These are phyloP conservation scores for Carabus problematicus DNA, from an alignment of 2,888 invertebrate genomes.

Conservation along the genomic window DNA sequence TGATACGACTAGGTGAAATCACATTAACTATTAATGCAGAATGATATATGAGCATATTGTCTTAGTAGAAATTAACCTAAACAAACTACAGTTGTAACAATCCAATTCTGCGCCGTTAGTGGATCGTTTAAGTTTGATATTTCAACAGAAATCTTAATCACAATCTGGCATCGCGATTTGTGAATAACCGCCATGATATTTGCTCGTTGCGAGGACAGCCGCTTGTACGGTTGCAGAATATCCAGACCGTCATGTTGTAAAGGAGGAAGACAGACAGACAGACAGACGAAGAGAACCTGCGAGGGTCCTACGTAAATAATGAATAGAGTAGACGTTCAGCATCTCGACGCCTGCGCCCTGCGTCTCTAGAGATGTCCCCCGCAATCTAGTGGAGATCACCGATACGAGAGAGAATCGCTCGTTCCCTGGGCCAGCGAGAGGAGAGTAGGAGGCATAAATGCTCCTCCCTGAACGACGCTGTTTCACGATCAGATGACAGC, in stretches of 20 bases:
- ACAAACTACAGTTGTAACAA: too few relatives aligned
- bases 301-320: conserved; percentile 21
- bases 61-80: too few relatives aligned
- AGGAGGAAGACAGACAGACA: conserved; percentile 8
- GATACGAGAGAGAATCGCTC: too few relatives aligned
- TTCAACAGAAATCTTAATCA: conserved; percentile 37
- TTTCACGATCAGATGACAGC: conserved; percentile 35
- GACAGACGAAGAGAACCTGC: neutral
- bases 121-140: conserved; percentile 18
- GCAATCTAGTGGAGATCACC: conserved; percentile 18
- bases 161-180: conserved; percentile 34
- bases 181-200: conserved; percentile 38
- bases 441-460: neutral
- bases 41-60: too few relatives aligned
- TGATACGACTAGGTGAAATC: too few relatives aligned
- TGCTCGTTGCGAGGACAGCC: conserved; percentile 17
- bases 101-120: too few relatives aligned
- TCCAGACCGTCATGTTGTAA: conserved; percentile 10
- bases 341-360: conserved; percentile 9
- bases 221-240: neutral
- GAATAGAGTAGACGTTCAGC: conserved; percentile 21
- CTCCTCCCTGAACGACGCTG: conserved; percentile 12
- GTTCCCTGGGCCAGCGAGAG: conserved; percentile 20
- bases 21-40: too few relatives aligned
- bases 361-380: conserved; percentile 16